Evolutionary conservation across 37 sponge, comb jelly and placozoan genomes (phyloP).

Genomic region (Bolinopsis microptera): DNA sequence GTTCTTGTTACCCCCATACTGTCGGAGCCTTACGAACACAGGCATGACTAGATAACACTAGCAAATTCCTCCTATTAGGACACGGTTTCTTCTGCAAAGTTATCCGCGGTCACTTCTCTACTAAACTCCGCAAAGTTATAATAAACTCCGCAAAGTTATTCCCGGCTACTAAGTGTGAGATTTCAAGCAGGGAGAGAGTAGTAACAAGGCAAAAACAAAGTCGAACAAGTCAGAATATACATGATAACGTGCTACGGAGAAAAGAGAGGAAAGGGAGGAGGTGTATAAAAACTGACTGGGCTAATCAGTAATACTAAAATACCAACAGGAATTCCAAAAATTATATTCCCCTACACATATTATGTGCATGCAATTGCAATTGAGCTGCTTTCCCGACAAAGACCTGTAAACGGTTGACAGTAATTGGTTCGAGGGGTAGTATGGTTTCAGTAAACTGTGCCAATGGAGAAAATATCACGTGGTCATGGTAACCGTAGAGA

Average conservation of each 20-base stretch:
- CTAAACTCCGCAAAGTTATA: not conserved
- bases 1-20: not conserved
- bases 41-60: not conserved
- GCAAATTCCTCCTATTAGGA: not conserved
- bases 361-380: not conserved
- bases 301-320: not conserved
- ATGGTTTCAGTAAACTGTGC: not conserved
- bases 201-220: not conserved
- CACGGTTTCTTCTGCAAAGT: too few relatives aligned
- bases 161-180: too few relatives aligned
- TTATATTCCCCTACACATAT: not conserved
- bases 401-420: not conserved
- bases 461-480: not conserved
- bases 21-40: not conserved
- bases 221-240: not conserved
- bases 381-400: not conserved
- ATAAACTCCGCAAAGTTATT: too few relatives aligned
- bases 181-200: not conserved
- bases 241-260: not conserved
- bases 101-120: too few relatives aligned
- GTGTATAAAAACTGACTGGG: not conserved
- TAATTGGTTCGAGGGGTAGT: not conserved
- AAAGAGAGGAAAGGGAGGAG: not conserved
- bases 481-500: not conserved
- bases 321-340: not conserved